phyloP scores from a whole-genome alignment of 2,888 invertebrate genomes.

The Clunio marinus region DNA sequence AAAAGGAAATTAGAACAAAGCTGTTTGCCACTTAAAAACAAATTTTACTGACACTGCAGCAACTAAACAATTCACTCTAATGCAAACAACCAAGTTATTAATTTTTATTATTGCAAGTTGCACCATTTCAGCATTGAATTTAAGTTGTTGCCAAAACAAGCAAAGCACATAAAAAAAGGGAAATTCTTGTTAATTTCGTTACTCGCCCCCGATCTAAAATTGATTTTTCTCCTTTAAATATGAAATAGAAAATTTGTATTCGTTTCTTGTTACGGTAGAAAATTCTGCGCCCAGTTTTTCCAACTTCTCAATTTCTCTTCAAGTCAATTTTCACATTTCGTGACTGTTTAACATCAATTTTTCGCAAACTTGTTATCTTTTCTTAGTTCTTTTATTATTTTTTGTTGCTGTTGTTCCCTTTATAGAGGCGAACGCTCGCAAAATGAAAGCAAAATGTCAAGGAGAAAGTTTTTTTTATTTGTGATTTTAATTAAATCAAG shows the following conservation, averaged over 20 bases:
- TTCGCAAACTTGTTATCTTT: background rate
- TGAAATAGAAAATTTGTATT: too few relatives aligned
- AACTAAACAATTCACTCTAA: background rate
- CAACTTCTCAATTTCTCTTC: too few relatives aligned
- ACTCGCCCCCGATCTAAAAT: background rate
- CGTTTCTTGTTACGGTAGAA: too few relatives aligned
- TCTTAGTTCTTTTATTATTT: too few relatives aligned
- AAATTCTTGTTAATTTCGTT: background rate
- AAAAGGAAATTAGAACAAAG: too few relatives aligned
- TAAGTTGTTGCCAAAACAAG: background rate
- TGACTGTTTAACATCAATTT: background rate
- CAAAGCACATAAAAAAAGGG: too few relatives aligned
- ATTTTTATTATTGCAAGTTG: background rate
- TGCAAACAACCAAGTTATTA: background rate
- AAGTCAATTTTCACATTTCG: background rate
- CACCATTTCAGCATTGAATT: background rate
- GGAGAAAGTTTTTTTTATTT: background rate
- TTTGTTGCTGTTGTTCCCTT: background rate
- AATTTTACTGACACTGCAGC: background rate
- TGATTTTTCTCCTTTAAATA: background rate
- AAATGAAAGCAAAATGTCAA: background rate
- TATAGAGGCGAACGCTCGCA: background rate
- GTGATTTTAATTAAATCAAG: background rate
- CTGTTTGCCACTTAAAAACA: too few relatives aligned
- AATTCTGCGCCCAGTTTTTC: too few relatives aligned